These are phyloP conservation scores for Cephus pulcher DNA, from an alignment of 2,888 invertebrate genomes.

Conservation along the genomic window DNA sequence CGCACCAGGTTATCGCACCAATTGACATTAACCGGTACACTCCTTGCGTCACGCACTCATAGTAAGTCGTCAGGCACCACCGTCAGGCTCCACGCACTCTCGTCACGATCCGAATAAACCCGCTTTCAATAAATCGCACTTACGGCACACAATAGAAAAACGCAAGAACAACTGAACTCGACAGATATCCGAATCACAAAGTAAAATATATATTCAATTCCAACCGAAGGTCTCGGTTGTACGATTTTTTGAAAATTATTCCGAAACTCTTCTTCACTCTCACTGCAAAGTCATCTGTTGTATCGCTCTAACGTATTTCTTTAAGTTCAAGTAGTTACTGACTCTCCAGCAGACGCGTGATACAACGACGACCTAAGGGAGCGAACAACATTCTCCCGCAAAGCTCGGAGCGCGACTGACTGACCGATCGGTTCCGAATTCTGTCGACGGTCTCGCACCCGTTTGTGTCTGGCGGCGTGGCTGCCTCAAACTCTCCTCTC, in stretches of 20 bases:
- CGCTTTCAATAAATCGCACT: background rate
- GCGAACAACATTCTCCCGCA: slow-evolving; percentile 22
- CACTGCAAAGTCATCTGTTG: background rate
- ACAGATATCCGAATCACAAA: background rate
- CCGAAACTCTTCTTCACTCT: background rate
- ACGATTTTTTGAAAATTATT: background rate
- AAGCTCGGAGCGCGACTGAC: slow-evolving; percentile 51
- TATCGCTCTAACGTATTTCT: background rate
- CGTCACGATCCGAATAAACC: background rate
- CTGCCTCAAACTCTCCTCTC: slow-evolving; percentile 32
- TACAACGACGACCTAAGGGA: slow-evolving; percentile 6
- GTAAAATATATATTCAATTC: background rate
- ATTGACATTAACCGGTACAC: slow-evolving; percentile 6
- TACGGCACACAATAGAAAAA: background rate
- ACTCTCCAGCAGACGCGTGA: slow-evolving; percentile 9
- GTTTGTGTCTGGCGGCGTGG: slow-evolving; percentile 51
- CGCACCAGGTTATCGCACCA: slow-evolving; percentile 1
- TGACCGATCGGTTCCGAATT: slow-evolving; percentile 41
- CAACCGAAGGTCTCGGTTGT: background rate
- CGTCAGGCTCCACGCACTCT: background rate
- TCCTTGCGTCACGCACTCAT: slow-evolving; percentile 60
- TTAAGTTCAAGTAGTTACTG: background rate
- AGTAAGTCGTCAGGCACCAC: slow-evolving; percentile 27
- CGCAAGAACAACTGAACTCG: background rate
- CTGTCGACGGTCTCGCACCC: slow-evolving; percentile 54